These are phyloP conservation scores for Tetragnatha montana DNA, from an alignment of 2,888 invertebrate species.

Conservation along the genomic window DNA sequence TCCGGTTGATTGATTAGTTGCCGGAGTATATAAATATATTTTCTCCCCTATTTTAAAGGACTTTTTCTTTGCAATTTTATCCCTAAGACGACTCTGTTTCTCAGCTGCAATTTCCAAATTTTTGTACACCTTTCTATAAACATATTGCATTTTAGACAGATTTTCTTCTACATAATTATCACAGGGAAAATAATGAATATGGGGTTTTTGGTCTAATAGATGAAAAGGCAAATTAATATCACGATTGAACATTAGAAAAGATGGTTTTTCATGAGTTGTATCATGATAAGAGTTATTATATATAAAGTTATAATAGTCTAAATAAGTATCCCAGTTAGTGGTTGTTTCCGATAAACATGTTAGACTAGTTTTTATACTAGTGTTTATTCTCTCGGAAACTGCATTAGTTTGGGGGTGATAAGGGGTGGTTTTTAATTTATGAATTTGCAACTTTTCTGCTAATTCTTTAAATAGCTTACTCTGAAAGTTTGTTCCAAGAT, in stretches of 20 bases:
- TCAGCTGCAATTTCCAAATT: slow-evolving; percentile 5
- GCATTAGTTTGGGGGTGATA: slow-evolving; percentile 9
- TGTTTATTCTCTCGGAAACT: background rate
- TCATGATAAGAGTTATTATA: slow-evolving; percentile 29
- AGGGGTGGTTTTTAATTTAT: slow-evolving; percentile 28
- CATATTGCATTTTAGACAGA: slow-evolving; percentile 15
- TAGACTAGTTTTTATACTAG: slow-evolving; percentile 7
- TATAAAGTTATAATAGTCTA: slow-evolving; percentile 16
- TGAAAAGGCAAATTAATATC: slow-evolving; percentile 19
- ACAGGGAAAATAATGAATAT: background rate
- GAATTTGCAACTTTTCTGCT: slow-evolving; percentile 13
- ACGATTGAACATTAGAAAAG: background rate
- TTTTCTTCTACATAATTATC: slow-evolving; percentile 23
- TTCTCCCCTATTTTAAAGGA: slow-evolving; percentile 17
- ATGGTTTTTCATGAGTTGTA: background rate
- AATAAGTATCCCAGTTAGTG: slow-evolving; percentile 15
- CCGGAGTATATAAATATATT: background rate
- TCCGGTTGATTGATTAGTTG: background rate
- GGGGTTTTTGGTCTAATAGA: background rate
- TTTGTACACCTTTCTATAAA: slow-evolving; percentile 9
- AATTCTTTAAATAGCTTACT: slow-evolving; percentile 3
- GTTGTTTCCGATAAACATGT: slow-evolving; percentile 6
- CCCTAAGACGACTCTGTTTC: background rate
- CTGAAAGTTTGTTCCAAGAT: slow-evolving; percentile 23
- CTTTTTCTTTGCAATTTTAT: background rate